These are phyloP conservation scores for Hirundo rustica DNA, from an alignment of 2,797 vertebrate genomes.

Conservation along the genomic window DNA sequence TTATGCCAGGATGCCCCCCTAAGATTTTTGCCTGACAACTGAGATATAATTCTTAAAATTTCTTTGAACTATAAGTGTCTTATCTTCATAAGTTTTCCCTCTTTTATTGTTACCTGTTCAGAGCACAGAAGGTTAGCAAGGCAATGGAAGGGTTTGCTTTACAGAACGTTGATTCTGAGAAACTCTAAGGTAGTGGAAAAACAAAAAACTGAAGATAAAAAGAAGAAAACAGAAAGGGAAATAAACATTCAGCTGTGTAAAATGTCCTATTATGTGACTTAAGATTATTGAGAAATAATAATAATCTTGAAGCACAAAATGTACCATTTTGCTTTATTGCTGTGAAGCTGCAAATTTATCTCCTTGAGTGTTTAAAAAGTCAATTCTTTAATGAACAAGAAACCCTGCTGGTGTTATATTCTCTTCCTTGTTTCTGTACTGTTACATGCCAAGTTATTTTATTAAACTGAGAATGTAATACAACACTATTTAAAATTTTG, in stretches of 20 bases:
- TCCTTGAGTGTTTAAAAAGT: conserved; percentile 34
- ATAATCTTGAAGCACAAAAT: conserved; percentile 28
- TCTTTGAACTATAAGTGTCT: not conserved
- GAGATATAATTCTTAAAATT: not conserved
- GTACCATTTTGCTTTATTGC: conserved; percentile 17
- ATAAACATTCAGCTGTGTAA: conserved; percentile 23
- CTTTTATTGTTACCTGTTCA: not conserved
- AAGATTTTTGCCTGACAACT: not conserved
- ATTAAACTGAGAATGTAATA: conserved; percentile 55
- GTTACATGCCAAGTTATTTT: conserved; percentile 21
- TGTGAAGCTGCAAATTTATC: conserved; percentile 35
- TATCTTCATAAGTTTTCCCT: not conserved
- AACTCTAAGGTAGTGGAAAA: not conserved
- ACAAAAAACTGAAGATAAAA: not conserved
- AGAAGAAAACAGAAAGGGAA: not conserved
- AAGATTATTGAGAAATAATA: conserved; percentile 23
- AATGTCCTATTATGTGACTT: conserved; percentile 29
- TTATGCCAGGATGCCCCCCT: not conserved
- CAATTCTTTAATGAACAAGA: conserved; percentile 58
- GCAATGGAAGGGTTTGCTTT: not conserved
- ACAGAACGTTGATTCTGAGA: not conserved
- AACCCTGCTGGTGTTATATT: conserved; percentile 40
- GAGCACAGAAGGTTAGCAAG: not conserved
- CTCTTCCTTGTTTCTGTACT: conserved; percentile 20
- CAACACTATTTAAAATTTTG: conserved; percentile 49